phyloP scores from a whole-genome alignment of 1,140 invertebrate species.

The Ceratina australensis region DNA sequence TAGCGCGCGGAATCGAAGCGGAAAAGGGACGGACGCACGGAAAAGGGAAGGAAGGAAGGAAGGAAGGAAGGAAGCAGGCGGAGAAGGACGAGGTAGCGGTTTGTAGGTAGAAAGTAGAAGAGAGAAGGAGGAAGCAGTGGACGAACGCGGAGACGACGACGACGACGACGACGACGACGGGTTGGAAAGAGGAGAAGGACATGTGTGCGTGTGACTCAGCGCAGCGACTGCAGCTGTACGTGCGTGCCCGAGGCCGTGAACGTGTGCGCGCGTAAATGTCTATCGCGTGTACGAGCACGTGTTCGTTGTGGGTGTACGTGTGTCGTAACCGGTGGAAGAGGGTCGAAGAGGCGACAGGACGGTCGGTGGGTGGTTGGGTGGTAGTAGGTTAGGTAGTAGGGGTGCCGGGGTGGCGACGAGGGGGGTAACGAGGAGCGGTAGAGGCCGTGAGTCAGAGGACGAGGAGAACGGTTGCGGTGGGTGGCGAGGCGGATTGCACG shows the following conservation, averaged over 20 bases:
- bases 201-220: constrained; percentile 50
- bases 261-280: constrained; percentile 12
- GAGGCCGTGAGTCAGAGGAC: constrained; percentile 39
- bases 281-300: constrained; percentile 33
- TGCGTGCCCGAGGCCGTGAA: constrained; percentile 33
- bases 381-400: too few species aligned
- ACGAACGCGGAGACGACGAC: constrained; percentile 9
- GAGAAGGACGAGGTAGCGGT: background rate
- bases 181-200: constrained; percentile 51
- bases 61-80: background rate
- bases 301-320: constrained; percentile 37
- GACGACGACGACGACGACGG: constrained; percentile 4
- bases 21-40: constrained; percentile 16
- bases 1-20: constrained; percentile 20
- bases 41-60: constrained; percentile 12
- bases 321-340: constrained; percentile 61
- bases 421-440: constrained; percentile 28
- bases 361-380: constrained; percentile 50
- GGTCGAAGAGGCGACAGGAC: constrained; percentile 59
- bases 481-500: constrained; percentile 67
- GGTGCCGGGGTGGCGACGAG: too few species aligned
- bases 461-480: constrained; percentile 46
- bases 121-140: constrained; percentile 16
- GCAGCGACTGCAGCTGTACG: constrained; percentile 39
- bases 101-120: constrained; percentile 2